A percentile compares a stretch with the other conserved stretches of the same genome.
These are phyloP conservation scores for Cantharis flavilabris DNA, from an alignment of 2,888 invertebrate genomes.

Conservation along the genomic window DNA sequence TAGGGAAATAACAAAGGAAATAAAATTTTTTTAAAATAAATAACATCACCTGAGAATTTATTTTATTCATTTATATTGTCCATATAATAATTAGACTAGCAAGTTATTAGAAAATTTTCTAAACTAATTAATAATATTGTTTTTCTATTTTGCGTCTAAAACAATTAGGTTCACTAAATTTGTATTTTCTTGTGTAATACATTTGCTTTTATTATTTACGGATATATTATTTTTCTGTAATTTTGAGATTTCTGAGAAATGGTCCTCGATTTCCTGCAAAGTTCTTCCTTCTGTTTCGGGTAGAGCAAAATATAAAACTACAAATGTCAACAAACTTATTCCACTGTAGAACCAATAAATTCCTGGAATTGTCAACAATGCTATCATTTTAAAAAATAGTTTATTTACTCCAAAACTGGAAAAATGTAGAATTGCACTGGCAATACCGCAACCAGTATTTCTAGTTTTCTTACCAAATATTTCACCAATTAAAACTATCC, in stretches of 20 bases:
- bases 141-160: too few species aligned
- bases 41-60: too few species aligned
- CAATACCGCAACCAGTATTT: slow-evolving; percentile 72
- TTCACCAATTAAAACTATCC: slow-evolving; percentile 82
- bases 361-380: slow-evolving; percentile 67
- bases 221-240: slow-evolving; percentile 38
- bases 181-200: too few species aligned
- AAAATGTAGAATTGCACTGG: slow-evolving; percentile 74
- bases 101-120: too few species aligned
- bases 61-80: too few species aligned
- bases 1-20: too few species aligned
- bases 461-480: slow-evolving; percentile 71
- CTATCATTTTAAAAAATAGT: slow-evolving; percentile 69
- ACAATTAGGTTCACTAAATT: too few species aligned
- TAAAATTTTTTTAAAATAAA: too few species aligned
- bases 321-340: slow-evolving; percentile 65
- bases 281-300: slow-evolving; percentile 85
- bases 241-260: slow-evolving; percentile 65
- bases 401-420: slow-evolving; percentile 78
- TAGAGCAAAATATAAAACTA: slow-evolving; percentile 68
- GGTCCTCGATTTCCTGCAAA: slow-evolving; percentile 71
- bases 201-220: too few species aligned
- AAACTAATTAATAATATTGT: too few species aligned
- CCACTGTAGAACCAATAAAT: slow-evolving; percentile 72
- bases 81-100: too few species aligned